Conservation (phyloP, 2,888 invertebrate species). For the Drepanosiphum platanoidis region DNA sequence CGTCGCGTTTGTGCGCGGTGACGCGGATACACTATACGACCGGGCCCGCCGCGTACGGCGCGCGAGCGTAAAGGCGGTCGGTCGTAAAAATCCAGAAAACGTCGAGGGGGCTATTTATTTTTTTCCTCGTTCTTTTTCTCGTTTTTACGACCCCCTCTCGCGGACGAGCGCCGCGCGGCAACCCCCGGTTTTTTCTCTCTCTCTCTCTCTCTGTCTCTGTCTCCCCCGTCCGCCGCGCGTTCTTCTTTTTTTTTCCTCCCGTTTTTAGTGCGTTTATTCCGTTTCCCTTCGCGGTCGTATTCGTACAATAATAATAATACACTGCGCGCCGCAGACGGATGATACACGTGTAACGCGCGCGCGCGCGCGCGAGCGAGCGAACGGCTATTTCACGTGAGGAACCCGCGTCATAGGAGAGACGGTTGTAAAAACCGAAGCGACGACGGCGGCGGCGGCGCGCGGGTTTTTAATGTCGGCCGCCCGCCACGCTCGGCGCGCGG, state of each 20-base stretch:
- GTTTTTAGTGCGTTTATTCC: background rate
- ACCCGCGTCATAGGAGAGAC: constrained; percentile 44
- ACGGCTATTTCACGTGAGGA: background rate
- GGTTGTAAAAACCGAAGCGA: constrained; percentile 46
- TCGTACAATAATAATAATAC: no score
- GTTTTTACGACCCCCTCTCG: constrained; percentile 61
- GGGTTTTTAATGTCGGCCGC: constrained; percentile 56
- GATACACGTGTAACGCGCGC: background rate
- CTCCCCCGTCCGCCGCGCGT: no score
- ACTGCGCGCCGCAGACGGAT: no score
- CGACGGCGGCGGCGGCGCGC: constrained; percentile 26
- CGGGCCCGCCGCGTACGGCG: background rate
- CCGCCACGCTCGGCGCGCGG: background rate
- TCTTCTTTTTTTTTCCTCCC: constrained; percentile 7
- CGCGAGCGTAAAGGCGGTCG: background rate
- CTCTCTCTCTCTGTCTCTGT: no score
- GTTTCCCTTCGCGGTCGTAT: constrained; percentile 16
- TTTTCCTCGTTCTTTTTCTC: no score
- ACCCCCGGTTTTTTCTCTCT: constrained; percentile 47
- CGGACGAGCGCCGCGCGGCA: constrained; percentile 21
- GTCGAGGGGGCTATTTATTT: constrained; percentile 61
- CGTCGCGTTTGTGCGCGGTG: background rate
- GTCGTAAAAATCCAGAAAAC: constrained; percentile 57
- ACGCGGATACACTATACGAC: constrained; percentile 20
- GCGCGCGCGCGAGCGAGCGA: background rate